phyloP scores from a whole-genome alignment of 2,888 invertebrate species.

The Epinotia bilunana region DNA sequence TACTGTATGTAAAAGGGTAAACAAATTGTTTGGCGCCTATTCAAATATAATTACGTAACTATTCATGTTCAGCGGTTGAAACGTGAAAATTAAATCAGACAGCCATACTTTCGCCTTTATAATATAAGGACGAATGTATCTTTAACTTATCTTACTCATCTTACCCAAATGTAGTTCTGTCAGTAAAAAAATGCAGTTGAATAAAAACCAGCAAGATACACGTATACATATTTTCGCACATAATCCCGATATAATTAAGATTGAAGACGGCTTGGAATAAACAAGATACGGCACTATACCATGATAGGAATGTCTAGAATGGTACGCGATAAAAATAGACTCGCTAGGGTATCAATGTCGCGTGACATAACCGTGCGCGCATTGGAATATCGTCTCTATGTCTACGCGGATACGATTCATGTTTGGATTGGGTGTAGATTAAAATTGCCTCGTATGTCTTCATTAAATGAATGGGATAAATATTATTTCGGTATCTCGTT shows the following conservation, averaged over 20 bases:
- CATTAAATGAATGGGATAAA: constrained; percentile 14
- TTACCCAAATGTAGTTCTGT: too few relatives aligned
- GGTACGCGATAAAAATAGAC: constrained; percentile 32
- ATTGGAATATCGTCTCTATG: neutral
- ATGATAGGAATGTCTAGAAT: constrained; percentile 34
- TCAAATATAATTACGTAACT: neutral
- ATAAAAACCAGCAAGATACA: too few relatives aligned
- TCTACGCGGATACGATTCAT: neutral
- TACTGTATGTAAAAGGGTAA: neutral
- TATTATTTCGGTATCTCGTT: constrained; percentile 20
- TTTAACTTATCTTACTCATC: too few relatives aligned
- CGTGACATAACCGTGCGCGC: constrained; percentile 28
- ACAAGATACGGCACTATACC: constrained; percentile 8
- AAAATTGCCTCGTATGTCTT: constrained; percentile 22
- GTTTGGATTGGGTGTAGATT: constrained; percentile 3
- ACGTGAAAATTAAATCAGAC: too few relatives aligned
- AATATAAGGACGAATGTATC: too few relatives aligned
- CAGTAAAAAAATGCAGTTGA: too few relatives aligned
- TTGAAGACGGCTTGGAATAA: neutral
- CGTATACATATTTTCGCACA: neutral
- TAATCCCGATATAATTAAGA: neutral
- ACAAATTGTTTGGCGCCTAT: neutral
- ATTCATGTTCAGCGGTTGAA: too few relatives aligned
- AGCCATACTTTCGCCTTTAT: too few relatives aligned
- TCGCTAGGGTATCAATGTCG: constrained; percentile 28